Evolutionary conservation across 2,797 vertebrate species (phyloP), one percentile per base, ranked within the genome.

Genomic region (Macropodus opercularis): DNA sequence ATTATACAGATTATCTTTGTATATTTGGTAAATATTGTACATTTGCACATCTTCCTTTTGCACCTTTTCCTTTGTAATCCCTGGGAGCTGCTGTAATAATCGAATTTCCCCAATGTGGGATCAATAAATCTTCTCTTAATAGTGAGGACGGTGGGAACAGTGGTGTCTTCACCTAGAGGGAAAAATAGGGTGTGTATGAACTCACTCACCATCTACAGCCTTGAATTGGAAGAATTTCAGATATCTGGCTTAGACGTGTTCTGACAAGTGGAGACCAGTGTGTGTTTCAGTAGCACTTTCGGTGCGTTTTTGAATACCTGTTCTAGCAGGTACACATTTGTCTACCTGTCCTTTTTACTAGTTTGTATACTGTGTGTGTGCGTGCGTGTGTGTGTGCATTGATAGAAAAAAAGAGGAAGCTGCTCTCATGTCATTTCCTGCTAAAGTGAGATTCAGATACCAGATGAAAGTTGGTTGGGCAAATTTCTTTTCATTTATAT

Each of bases 331-430:
- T 80, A 35, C 23, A 69, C 3, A 26, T 54, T 10, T 19, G 0
- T 48, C 8, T 14, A 41, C 6, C 55, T 50, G 18, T 54, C 8
- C 42, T 44, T 43, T 51, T 49, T 17, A 49, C 51, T 8, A 3
- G 3, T 36, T 43, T 59, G 38, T 56, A 1, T 62, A 18, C 38
- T 49, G 21, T 15, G 13, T 36, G 34, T 32, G 27, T 49, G 24
- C 36, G 13, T 35, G 46, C 12, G 24, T 46, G 7, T 49, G 21
- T 2, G 0, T 93, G 93, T 9, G 91, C 89, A 59, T 88, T 91
- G 2, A 93, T 11, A 46, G 39, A 14, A 57, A 51, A 36, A 76
- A 65, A 75, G 59, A 72, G 67, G 77, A 83, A 83, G 63, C 63
- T 15, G 1, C 2, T 19, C 22, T 54, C 8, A 17, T 50, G 41